Conservation (phyloP, 2,113 vertebrate species). For the Spea multiplicata region DNA sequence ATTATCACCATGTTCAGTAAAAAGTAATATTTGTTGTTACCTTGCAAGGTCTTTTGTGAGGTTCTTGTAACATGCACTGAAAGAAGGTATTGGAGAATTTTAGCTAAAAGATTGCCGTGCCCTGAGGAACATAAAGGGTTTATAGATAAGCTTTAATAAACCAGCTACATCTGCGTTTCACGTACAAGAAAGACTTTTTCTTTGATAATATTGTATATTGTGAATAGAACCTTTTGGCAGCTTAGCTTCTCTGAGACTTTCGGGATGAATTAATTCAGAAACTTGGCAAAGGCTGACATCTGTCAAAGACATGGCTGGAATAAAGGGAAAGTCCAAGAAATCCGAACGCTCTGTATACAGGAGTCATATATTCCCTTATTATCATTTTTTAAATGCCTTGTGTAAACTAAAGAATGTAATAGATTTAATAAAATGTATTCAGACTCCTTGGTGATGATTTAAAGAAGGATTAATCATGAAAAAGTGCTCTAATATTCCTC, state of each 20-base stretch:
- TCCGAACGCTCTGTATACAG: not conserved
- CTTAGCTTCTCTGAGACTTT: constrained; percentile 35
- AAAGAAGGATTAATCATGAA: no score
- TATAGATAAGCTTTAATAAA: constrained; percentile 43
- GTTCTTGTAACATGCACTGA: constrained; percentile 23
- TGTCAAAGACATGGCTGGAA: constrained; percentile 27
- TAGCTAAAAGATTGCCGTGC: constrained; percentile 29
- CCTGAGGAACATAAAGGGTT: constrained; percentile 18
- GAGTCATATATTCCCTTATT: not conserved
- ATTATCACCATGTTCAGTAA: not conserved
- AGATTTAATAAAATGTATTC: not conserved
- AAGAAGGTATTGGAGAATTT: constrained; percentile 25
- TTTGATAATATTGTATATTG: constrained; percentile 33
- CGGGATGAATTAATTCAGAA: constrained; percentile 36
- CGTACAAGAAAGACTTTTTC: constrained; percentile 22
- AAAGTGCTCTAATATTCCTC: no score
- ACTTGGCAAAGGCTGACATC: constrained; percentile 24
- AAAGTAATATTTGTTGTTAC: not conserved
- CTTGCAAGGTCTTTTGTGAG: constrained; percentile 23
- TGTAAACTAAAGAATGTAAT: not conserved
- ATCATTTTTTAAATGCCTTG: not conserved
- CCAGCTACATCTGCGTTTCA: constrained; percentile 21
- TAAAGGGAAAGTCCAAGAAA: constrained; percentile 7
- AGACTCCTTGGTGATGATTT: not conserved
- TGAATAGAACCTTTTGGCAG: constrained; percentile 37